Evolutionary conservation across 2,797 vertebrate genomes (phyloP), one percentile per base, ranked within the genome.

Genomic region (Cynopterus sphinx): DNA sequence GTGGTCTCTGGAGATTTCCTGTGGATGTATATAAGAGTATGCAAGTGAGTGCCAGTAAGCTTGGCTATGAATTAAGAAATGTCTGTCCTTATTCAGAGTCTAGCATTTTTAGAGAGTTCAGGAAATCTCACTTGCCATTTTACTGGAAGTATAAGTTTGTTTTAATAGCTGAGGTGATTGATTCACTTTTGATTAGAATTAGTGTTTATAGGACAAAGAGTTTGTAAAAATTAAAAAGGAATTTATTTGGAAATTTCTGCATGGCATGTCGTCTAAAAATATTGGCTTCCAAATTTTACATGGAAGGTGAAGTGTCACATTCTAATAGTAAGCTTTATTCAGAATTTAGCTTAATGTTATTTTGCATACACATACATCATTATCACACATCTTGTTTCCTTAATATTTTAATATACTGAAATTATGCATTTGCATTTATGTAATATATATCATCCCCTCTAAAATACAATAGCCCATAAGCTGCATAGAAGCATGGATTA

Each of bases 181-280:
- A 73, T 36, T 77, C 10, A 53, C 31, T 91, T 94, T 39, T 33
- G 4, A 19, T 87, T 57, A 36, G n/a, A 33, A 63, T 77, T 16
- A 2, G 49, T 46, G 33, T 57, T 90, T 59, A 81, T 31, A 67
- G 9, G 70, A 16, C 0, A 41, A 55, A 91, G 51, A 33, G 21
- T 67, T 87, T 92, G 3, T 81, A 90, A 90, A 87, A 53, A 87
- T 94, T 41, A 84, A 65, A 90, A 24, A 88, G 49, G 16, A 89
- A 55, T 78, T 26, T 90, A 71, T 70, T 36, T 70, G n/a, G 22
- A 84, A 43, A 55, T 87, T 41, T 86, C n/a, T 85, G 10, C 11
- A 19, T 84, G 22, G 13, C 41, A 75, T 57, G 16, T 73, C 16
- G 83, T 61, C n/a, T 22, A 46, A 90, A 87, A 77, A 33, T 49